Evolutionary conservation across 2,797 vertebrate genomes (phyloP).

Genomic region (Tolypeutes matacus): DNA sequence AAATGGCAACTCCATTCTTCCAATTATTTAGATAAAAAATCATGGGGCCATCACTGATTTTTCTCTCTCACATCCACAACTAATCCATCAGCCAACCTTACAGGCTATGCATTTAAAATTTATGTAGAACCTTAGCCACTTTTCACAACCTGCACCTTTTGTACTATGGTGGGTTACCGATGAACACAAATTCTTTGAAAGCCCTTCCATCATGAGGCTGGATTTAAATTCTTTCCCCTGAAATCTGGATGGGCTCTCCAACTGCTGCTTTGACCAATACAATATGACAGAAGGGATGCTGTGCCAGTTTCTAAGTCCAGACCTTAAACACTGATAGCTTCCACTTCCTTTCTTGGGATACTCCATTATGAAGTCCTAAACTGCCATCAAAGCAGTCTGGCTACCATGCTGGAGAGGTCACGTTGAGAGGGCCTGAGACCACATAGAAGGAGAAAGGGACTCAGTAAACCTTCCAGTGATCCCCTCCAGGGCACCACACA

Average conservation of each 20-base stretch:
- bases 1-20: too few relatives aligned
- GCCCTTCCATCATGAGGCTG: background rate
- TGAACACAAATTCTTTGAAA: background rate
- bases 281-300: background rate
- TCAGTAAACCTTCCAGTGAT: background rate
- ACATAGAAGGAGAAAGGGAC: background rate
- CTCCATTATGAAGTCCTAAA: background rate
- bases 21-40: background rate
- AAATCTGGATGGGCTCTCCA: background rate
- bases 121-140: background rate
- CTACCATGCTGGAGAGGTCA: background rate
- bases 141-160: background rate
- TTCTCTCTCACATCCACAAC: background rate
- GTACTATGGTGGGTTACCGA: background rate
- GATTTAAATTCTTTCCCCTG: background rate
- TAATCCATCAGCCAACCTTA: background rate
- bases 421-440: accelerated
- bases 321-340: background rate
- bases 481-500: background rate
- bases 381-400: background rate
- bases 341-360: background rate
- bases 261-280: background rate
- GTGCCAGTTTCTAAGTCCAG: background rate
- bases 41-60: background rate
- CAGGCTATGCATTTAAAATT: background rate